Evolutionary conservation across 2,113 vertebrate genomes (phyloP).

Genomic region (Brachypteracias leptosomus): DNA sequence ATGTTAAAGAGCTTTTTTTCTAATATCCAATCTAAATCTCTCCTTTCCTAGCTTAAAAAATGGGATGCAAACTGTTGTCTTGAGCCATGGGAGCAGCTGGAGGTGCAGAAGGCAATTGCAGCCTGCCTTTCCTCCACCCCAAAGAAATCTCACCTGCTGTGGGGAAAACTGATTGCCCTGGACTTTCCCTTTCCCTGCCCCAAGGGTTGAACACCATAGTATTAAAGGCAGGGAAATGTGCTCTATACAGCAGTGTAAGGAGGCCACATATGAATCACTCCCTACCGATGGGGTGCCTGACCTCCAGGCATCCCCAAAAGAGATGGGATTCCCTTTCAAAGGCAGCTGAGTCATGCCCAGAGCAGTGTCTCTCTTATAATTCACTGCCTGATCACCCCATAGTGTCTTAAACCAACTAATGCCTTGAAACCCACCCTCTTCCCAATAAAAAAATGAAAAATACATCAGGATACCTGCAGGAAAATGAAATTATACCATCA

Average conservation of each 20-base stretch:
- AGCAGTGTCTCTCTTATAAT: neutral
- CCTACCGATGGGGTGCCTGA: neutral
- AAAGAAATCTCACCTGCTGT: neutral
- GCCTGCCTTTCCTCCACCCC: neutral
- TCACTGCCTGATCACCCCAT: neutral
- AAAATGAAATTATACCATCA: neutral
- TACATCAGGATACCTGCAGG: too few species aligned
- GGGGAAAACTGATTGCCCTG: neutral
- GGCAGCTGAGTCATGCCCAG: neutral
- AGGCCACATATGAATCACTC: neutral
- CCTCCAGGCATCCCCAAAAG: neutral
- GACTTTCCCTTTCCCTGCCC: neutral
- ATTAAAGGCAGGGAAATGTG: neutral
- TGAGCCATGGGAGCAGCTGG: accelerated
- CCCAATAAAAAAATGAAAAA: neutral
- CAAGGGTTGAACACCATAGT: neutral
- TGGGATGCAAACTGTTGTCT: accelerated
- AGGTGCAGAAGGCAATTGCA: neutral
- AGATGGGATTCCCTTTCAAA: neutral
- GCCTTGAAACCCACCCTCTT: neutral
- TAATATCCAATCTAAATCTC: too few species aligned
- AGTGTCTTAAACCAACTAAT: neutral
- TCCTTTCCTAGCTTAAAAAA: too few species aligned
- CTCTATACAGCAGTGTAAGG: neutral
- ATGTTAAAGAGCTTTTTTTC: too few species aligned